phyloP scores from a whole-genome alignment of 2,888 invertebrate species.

The Apocheima hispidaria region DNA sequence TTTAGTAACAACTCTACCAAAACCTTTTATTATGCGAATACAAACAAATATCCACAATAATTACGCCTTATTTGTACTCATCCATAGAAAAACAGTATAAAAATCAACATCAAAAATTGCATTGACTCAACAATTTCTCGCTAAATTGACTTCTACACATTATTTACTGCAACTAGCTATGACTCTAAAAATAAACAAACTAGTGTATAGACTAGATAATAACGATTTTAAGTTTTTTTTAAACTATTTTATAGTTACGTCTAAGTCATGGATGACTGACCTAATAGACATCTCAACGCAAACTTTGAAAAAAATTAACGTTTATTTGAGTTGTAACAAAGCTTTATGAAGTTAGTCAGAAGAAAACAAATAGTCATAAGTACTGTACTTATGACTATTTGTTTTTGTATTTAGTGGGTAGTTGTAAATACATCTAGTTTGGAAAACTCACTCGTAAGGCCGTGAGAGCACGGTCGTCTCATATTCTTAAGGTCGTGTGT shows the following conservation, averaged over 20 bases:
- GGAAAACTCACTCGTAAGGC: too few relatives aligned
- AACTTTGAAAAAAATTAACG: too few relatives aligned
- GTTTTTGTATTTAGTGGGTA: too few relatives aligned
- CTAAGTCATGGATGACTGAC: slow-evolving; percentile 25
- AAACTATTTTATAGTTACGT: slow-evolving; percentile 37
- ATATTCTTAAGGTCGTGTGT: too few relatives aligned
- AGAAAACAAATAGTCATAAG: too few relatives aligned
- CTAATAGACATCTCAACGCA: too few relatives aligned
- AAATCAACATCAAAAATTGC: slow-evolving; percentile 22
- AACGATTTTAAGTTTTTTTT: slow-evolving; percentile 31
- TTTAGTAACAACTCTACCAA: neutral
- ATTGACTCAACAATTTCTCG: slow-evolving; percentile 17
- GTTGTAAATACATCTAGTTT: too few relatives aligned
- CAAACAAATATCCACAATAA: neutral
- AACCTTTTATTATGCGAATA: neutral
- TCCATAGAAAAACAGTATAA: slow-evolving; percentile 24
- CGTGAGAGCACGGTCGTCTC: too few relatives aligned
- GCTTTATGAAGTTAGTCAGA: too few relatives aligned
- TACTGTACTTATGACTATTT: too few relatives aligned
- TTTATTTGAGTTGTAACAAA: too few relatives aligned
- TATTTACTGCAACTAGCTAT: slow-evolving; percentile 39
- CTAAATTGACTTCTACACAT: slow-evolving; percentile 18
- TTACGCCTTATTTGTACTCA: slow-evolving; percentile 28
- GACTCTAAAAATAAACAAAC: slow-evolving; percentile 24
- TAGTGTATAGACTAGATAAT: slow-evolving; percentile 39